Evolutionary conservation across 1,140 invertebrate genomes (phyloP), one percentile per base, ranked within the genome.

Genomic region (Andrena cerasifolii): DNA sequence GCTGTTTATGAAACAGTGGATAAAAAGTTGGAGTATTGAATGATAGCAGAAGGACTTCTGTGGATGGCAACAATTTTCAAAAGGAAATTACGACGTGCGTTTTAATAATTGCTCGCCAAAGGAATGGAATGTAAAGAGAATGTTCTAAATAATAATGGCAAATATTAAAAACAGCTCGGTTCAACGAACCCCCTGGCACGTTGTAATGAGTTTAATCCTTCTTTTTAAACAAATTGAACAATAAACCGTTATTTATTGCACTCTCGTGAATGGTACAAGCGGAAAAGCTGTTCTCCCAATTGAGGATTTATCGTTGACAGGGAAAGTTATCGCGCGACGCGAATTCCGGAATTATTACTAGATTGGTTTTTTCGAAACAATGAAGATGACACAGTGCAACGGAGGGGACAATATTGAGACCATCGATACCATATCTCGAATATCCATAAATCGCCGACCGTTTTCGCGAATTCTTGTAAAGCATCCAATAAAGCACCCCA

Each of bases 261-360:
- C 14, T 7, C 45, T 3, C 21, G 45, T 61, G 33, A 12, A 33
- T 61, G 59, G 5, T 6, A 6, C n/a, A 12, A 26, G 5, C 8
- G 12, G 53, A 43, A 43, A 58, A 68, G 51, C 53, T 28, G 51
- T 53, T 56, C 31, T 12, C 18, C 18, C 54, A 56, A 65, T 68
- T 65, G 56, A 45, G 18, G 62, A 79, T 49, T 72, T 56, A 78
- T 63, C 47, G 26, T 62, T 59, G 79, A 67, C 58, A 65, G 33
- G 21, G 18, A 31, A 33, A 61, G 53, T 79, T 72, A 82, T 73
- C 68, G 40, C 18, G 12, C 12, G 33, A 12, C 28, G 21, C 59
- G 73, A 68, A 78, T 83, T 77, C 49, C 45, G 18, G 58, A 82
- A 83, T 83, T 79, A 83, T 79, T 70, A 67, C 56, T n/a, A 63